These are phyloP conservation scores for Phania funesta DNA, from an alignment of 2,888 invertebrate genomes.

Conservation along the genomic window DNA sequence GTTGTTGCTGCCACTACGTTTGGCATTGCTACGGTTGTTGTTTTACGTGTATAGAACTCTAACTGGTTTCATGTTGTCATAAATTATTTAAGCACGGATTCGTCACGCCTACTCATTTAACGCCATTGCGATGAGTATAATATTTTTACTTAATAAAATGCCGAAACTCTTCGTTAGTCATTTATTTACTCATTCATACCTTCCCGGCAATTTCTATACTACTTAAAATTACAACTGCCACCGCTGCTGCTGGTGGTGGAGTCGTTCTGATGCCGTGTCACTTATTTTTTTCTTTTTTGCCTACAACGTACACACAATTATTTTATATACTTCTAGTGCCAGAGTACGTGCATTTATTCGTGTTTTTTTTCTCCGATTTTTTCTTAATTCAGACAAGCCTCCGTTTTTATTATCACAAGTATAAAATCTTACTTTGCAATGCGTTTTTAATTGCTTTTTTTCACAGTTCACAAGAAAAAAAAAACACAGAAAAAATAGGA, in stretches of 20 bases:
- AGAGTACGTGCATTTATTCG: conserved; percentile 64
- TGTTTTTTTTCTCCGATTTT: conserved; percentile 44
- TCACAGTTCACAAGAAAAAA: conserved; percentile 63
- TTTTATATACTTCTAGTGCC: conserved; percentile 60
- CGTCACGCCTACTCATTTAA: conserved; percentile 70
- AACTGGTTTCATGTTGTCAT: conserved; percentile 64
- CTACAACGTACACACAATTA: conserved; percentile 64
- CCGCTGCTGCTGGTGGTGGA: conserved; percentile 21
- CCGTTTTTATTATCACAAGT: conserved; percentile 60
- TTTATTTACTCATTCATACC: conserved; percentile 57
- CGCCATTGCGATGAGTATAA: conserved; percentile 60
- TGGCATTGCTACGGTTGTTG: conserved; percentile 26
- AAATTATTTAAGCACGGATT: conserved; percentile 69
- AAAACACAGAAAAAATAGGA: conserved; percentile 63
- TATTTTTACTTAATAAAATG: conserved; percentile 60
- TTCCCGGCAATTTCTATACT: conserved; percentile 44
- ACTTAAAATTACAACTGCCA: conserved; percentile 38
- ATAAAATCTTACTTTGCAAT: conserved; percentile 67
- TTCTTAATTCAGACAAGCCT: conserved; percentile 57
- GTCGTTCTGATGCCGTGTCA: conserved; percentile 29
- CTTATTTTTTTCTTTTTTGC: conserved; percentile 21
- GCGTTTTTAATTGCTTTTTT: conserved; percentile 71
- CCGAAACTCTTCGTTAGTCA: conserved; percentile 41
- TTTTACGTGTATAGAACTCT: conserved; percentile 49
- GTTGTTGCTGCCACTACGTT: conserved; percentile 9